Conservation (phyloP, 2,888 invertebrate species). For the Epirrhoe alternata region DNA sequence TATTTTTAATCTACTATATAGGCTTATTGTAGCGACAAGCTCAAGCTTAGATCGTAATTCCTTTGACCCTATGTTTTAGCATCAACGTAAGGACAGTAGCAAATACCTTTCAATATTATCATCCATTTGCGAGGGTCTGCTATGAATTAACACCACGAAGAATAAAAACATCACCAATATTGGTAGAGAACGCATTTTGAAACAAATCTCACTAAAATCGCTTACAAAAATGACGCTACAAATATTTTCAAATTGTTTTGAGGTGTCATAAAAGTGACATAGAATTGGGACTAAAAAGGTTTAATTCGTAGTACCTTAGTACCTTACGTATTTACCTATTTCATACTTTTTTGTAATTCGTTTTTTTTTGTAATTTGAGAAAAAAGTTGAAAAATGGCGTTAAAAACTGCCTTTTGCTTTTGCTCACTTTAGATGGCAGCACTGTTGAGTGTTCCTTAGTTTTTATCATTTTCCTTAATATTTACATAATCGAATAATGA, state of each 20-base stretch:
- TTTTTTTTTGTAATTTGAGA: neutral
- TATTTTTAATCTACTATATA: too few species aligned
- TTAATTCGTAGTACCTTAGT: neutral
- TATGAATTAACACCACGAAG: slow-evolving; percentile 37
- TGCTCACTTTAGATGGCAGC: too few species aligned
- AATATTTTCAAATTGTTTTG: slow-evolving; percentile 44
- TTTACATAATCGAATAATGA: too few species aligned
- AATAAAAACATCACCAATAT: slow-evolving; percentile 42
- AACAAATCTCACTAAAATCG: slow-evolving; percentile 38
- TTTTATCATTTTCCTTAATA: too few species aligned
- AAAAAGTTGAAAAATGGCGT: too few species aligned
- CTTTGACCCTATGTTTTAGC: neutral
- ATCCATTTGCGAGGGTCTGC: slow-evolving; percentile 56
- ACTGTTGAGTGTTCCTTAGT: too few species aligned
- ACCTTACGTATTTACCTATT: too few species aligned
- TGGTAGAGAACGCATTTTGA: slow-evolving; percentile 40
- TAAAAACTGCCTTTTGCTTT: too few species aligned
- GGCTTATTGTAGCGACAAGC: too few species aligned
- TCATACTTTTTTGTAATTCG: neutral
- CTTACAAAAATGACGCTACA: slow-evolving; percentile 50
- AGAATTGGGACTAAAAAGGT: neutral
- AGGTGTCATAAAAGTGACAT: slow-evolving; percentile 3
- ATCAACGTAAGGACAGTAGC: neutral
- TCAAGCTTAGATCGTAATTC: too few species aligned
- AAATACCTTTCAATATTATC: slow-evolving; percentile 58